Evolutionary conservation across 2,888 invertebrate species (phyloP), one percentile per base, ranked within the genome.

Genomic region (Cheilosia scutellata): DNA sequence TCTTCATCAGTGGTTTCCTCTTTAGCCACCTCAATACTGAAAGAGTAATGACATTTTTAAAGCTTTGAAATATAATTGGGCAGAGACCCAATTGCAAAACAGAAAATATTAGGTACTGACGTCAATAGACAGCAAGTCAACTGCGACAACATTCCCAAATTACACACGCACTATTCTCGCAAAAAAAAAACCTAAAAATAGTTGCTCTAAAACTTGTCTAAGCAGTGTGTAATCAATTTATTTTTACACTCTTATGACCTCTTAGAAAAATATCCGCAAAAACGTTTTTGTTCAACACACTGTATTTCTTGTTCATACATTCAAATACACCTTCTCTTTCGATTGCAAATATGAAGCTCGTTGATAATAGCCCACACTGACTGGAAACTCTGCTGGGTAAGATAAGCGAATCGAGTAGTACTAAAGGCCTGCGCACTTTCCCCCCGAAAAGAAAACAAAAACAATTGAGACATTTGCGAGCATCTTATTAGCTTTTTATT

Each of bases 321-420:
- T 51, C 20, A 11, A 60, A 58, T 47, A 47, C 37, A 29, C 37
- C 37, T 37, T 11, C 68, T 11, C 33, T 33, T 58, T 75, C n/a
- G 42, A 62, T 75, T 44, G 40, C 29, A 42, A 70, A 65, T 58
- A 58, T 60, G n/a, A 29, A 33, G 4, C 53, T 82, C 16, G 33
- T 40, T 72, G 77, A 77, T 71, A 66, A 53, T 31, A 51, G 31
- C 44, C 37, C 29, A 27, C 37, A 60, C 53, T n/a, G n/a, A 13
- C 63, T 65, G 57, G 51, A 31, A 49, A n/a, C 60, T 40, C 47
- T 16, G 16, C 13, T 29, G 5, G 13, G n/a, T 13, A 71, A 70
- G 51, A 82, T 71, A 82, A 77, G 65, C 53, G n/a, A 76, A 65
- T 60, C 68, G 20, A 3, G 7, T 16, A 71, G 62, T 33, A n/a